Evolutionary conservation across 2,888 invertebrate species (phyloP).

Genomic region (Apodemia hepburni): DNA sequence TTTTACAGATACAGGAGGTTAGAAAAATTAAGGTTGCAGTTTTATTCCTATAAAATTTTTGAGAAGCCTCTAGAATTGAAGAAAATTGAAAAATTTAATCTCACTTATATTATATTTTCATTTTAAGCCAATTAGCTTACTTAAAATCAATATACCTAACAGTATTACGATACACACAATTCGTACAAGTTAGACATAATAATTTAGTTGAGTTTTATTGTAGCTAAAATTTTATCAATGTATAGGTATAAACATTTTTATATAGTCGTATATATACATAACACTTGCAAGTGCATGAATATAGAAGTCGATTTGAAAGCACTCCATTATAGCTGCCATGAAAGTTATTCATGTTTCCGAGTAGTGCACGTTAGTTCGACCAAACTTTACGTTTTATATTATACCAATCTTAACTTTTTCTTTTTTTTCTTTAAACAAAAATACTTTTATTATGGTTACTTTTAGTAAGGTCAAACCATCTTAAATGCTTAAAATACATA

Average conservation of each 20-base stretch:
- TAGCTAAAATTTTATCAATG: background rate
- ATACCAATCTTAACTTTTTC: background rate
- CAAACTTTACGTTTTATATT: background rate
- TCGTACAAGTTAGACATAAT: no score
- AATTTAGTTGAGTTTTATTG: background rate
- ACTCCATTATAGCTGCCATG: slow-evolving; percentile 3
- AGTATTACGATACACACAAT: no score
- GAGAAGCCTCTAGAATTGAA: no score
- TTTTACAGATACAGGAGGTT: no score
- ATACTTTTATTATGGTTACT: no score
- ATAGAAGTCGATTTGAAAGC: slow-evolving; percentile 4
- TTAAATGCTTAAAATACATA: no score
- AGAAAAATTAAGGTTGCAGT: no score
- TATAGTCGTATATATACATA: background rate
- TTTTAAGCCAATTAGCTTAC: no score
- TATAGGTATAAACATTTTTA: background rate
- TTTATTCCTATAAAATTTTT: no score
- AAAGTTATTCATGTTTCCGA: slow-evolving; percentile 9
- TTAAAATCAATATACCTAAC: no score
- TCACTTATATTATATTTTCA: background rate
- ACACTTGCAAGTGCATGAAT: slow-evolving; percentile 11
- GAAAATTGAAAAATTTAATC: background rate
- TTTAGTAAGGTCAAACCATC: no score
- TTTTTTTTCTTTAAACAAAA: background rate
- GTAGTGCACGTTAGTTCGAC: background rate